Evolutionary conservation across 2,797 vertebrate species (phyloP).

Genomic region (Orestias chungarensis): DNA sequence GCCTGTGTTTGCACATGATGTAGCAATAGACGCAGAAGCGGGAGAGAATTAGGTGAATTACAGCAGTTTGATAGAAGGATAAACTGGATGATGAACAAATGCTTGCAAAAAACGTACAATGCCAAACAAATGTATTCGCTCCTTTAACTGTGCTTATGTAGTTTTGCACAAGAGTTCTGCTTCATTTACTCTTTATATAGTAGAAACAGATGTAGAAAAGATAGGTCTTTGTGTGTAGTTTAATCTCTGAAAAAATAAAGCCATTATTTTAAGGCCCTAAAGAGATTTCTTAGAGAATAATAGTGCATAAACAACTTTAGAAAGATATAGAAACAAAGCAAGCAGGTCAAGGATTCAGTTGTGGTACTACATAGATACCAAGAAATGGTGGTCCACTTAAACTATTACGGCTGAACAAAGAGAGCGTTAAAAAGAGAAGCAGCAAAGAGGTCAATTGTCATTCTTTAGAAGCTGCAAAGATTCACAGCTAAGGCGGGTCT

Average conservation of each 20-base stretch:
- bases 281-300: not conserved
- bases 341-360: not conserved
- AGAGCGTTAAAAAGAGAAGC: not conserved
- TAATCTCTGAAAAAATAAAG: not conserved
- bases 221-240: not conserved
- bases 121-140: not conserved
- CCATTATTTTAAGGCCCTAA: not conserved
- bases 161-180: not conserved
- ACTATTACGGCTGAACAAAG: not conserved
- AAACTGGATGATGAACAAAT: conserved; percentile 41
- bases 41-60: conserved; percentile 49
- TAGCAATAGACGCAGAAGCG: conserved; percentile 39
- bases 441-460: not conserved
- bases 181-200: not conserved
- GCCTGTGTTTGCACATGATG: conserved; percentile 71
- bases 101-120: conserved; percentile 29
- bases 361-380: not conserved
- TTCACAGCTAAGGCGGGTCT: no score
- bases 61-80: conserved; percentile 40
- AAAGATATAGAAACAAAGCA: not conserved
- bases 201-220: not conserved
- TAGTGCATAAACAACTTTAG: not conserved
- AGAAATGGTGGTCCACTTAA: not conserved
- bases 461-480: no score
- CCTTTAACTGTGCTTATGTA: not conserved